Base-by-base conservation (phyloP, 1,140 invertebrate species). In the Magallana gigas region DNA sequence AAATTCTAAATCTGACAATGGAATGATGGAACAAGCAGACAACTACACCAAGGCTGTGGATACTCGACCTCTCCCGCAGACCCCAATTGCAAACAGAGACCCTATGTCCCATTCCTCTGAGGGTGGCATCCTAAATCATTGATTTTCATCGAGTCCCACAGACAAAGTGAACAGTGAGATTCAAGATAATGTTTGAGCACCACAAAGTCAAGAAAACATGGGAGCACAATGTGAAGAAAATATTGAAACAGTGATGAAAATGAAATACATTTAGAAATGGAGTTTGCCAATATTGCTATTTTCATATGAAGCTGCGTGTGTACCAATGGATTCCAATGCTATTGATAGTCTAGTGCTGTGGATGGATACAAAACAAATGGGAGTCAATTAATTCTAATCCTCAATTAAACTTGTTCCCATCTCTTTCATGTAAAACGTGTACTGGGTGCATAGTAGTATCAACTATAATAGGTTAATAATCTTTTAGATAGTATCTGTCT, bases 1-100 rank as follows among this genome's bases (percentile, higher is more conserved):
- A 60, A 81, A 71, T 6, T 71, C 56, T n/a, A 36, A 82, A 88
- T 71, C 57, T 85, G 5, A 88, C 8, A n/a, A 86, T 14, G 36
- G 12, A n/a, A 62, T 64, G 60, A 62, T 64, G 60, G 18, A 60
- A 56, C 23, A 71, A 23, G 4, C 5, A 0, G 83, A 84, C 36
- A 59, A 84, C 58, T 89, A 89, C 56, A 85, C 83, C 1, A 89
- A 89, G 59, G 82, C 57, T 18, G 84, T 86, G 5, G 62, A 89
- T 7, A 62, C 82, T 5, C 81, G 88, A 23, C 88, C 88, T 8
- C 57, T 89, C 16, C 88, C 88, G 57, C 84, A 85, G 76, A 85
- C 81, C 58, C 59, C n/a, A n/a, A n/a, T n/a, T n/a, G n/a, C 64
- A 12, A 85, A 18, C 29, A 83, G 59, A 62, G 36, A 71, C 14